Evolutionary conservation across 1,140 invertebrate species (phyloP), one percentile per base, ranked within the genome.

Genomic region (Pogonomyrmex californicus): DNA sequence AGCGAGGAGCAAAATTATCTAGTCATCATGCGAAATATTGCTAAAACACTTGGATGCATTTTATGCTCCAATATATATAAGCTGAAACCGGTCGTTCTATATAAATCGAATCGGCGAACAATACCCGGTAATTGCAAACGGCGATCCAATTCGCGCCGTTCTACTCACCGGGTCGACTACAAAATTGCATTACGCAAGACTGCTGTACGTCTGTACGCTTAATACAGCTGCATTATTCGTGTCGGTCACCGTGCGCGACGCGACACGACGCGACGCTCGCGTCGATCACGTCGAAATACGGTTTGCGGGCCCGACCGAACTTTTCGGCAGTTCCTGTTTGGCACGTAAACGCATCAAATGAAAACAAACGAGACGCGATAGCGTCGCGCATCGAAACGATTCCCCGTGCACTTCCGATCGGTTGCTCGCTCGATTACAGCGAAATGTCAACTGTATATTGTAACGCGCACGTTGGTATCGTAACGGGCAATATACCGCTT

Each of bases 111-210:
- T 49, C 23, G 17, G 9, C 30, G 30, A n/a, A 78, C 44, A 65
- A 78, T 78, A 23, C 41, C 14, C 30, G 17, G 3, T 51, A 78
- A 78, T 65, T 65, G 60, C 17, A 36, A 65, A 65, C 33, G 49
- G 44, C 12, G 33, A 78, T 78, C 10, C 60, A n/a, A 49, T 33
- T 78, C 30, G 44, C 60, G 44, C 44, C 23, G 60, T 78, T 58
- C 49, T 47, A 65, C 33, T 36, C 44, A 33, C 44, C 30, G 9
- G 23, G 12, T 6, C 17, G 76, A 36, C 75, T 78, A 78, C 7
- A 65, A 78, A 78, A 78, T 65, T 33, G 76, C 76, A 78, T 78
- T 65, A 78, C 17, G 44, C 76, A 49, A 65, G 76, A 65, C 49
- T 65, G 36, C 14, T 23, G 65, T 49, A 23, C 17, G 12, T 65